Conservation (phyloP, 2,113 vertebrate species). For the Sorex araneus region DNA sequence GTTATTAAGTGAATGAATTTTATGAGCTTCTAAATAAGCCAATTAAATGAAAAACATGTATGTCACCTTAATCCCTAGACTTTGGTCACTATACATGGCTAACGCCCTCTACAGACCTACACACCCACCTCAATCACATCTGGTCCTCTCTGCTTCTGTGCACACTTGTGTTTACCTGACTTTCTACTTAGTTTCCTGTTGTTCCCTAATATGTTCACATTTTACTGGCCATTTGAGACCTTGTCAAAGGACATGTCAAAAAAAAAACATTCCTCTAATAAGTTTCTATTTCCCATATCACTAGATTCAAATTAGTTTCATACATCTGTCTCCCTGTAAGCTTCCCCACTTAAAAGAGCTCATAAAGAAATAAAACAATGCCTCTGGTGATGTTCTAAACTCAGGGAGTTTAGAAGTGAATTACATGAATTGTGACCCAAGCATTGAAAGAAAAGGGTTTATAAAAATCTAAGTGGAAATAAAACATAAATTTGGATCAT, state of each 20-base stretch:
- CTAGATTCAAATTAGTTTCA: rapidly evolving
- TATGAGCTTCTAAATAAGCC: too few species aligned
- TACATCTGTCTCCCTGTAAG: not conserved
- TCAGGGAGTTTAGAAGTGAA: not conserved
- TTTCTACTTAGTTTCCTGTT: not conserved
- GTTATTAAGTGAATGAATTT: not conserved
- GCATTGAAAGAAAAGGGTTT: not conserved
- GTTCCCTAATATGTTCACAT: rapidly evolving
- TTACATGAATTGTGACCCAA: not conserved
- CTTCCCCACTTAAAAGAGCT: too few species aligned
- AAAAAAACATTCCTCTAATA: too few species aligned
- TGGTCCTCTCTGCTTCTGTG: not conserved
- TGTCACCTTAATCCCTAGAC: rapidly evolving
- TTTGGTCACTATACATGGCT: rapidly evolving
- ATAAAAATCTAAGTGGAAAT: not conserved
- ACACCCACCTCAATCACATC: not conserved
- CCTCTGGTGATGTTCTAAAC: rapidly evolving
- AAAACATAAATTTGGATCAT: not conserved
- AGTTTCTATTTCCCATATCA: too few species aligned
- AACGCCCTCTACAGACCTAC: too few species aligned
- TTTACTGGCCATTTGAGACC: not conserved
- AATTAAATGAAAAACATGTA: not conserved
- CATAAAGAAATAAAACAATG: rapidly evolving
- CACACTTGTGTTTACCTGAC: rapidly evolving
- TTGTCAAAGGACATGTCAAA: not conserved